Conservation (phyloP, 2,888 invertebrate species). For the Ophonus ardosiacus region DNA sequence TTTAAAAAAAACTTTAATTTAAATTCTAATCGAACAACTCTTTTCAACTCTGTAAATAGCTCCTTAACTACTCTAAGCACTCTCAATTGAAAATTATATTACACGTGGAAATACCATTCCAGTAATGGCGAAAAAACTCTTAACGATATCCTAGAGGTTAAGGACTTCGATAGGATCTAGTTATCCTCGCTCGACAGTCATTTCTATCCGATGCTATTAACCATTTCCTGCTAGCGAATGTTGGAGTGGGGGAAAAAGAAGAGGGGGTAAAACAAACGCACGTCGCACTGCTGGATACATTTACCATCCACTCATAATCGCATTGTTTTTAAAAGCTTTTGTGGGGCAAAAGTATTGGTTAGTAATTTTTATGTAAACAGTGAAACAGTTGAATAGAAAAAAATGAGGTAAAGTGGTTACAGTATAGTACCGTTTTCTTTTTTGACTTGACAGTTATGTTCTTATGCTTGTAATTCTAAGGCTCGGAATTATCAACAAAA, state of each 20-base stretch:
- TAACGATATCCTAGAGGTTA: background rate
- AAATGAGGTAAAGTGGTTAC: too few relatives aligned
- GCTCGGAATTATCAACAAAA: too few relatives aligned
- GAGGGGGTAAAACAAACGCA: slow-evolving; percentile 2
- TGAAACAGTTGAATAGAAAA: background rate
- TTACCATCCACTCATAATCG: slow-evolving; percentile 27
- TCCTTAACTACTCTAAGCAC: background rate
- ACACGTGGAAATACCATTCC: background rate
- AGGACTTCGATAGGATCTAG: background rate
- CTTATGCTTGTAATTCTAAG: too few relatives aligned
- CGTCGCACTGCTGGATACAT: background rate
- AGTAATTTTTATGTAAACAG: too few relatives aligned
- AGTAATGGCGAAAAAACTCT: slow-evolving; percentile 3
- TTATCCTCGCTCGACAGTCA: background rate
- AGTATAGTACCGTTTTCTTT: too few relatives aligned
- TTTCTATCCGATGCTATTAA: slow-evolving; percentile 11
- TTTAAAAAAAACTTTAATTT: background rate
- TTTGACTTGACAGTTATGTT: too few relatives aligned
- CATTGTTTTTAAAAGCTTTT: slow-evolving; percentile 44
- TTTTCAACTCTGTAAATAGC: background rate
- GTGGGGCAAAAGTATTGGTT: background rate
- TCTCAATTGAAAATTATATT: background rate
- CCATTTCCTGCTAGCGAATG: background rate
- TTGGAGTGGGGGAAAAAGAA: background rate
- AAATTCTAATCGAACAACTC: background rate